Evolutionary conservation across 1,140 invertebrate species (phyloP).

Genomic region (Aradophagus sp.): DNA sequence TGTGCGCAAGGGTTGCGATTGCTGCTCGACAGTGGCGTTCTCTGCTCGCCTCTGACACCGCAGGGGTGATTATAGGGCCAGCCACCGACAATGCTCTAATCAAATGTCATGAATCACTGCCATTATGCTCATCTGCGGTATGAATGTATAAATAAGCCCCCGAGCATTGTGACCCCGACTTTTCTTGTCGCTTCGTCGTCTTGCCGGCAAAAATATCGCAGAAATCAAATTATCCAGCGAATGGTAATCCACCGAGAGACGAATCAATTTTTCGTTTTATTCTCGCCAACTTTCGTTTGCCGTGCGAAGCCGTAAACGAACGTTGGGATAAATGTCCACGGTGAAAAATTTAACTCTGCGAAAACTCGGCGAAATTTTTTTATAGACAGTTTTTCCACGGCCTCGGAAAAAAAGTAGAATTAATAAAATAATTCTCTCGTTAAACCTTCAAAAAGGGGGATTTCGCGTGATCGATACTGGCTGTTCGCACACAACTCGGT

Average conservation of each 20-base stretch:
- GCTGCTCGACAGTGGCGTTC: conserved; percentile 21
- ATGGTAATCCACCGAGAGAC: not conserved
- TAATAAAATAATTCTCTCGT: too few species aligned
- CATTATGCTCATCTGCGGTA: conserved; percentile 73
- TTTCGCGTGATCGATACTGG: too few species aligned
- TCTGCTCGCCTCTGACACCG: conserved; percentile 34
- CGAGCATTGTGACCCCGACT: conserved; percentile 54
- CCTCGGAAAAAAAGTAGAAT: too few species aligned
- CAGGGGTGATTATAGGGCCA: conserved; percentile 59
- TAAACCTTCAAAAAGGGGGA: too few species aligned
- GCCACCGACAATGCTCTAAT: conserved; percentile 72
- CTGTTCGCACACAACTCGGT: too few species aligned
- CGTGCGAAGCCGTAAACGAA: too few species aligned
- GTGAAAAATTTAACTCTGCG: too few species aligned
- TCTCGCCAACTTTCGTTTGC: too few species aligned
- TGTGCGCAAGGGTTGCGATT: conserved; percentile 55
- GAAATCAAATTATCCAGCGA: conserved; percentile 25
- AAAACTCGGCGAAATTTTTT: too few species aligned
- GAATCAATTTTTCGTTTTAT: conserved; percentile 30
- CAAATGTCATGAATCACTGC: conserved; percentile 75
- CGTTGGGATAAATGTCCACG: too few species aligned
- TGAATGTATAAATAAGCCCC: conserved; percentile 74
- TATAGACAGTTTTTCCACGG: too few species aligned
- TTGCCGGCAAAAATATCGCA: conserved; percentile 21
- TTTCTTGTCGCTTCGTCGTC: conserved; percentile 27